Percentiles rank a stretch among this genome's conserved stretches.
phyloP scores from a whole-genome alignment of 2,888 invertebrate species.

The Hypsopygia costalis region DNA sequence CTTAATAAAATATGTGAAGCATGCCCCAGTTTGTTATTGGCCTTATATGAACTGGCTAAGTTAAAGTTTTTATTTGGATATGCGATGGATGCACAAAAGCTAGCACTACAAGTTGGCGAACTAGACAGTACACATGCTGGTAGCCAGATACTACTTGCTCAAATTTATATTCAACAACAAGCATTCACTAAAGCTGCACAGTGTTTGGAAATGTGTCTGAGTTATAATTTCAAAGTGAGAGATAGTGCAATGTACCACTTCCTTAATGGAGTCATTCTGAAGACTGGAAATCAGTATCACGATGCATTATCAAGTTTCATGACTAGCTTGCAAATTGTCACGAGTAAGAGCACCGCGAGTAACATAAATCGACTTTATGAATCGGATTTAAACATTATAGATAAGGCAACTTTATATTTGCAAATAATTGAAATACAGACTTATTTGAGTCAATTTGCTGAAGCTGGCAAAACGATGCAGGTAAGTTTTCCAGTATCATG shows the following conservation, averaged over 20 bases:
- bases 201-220: conserved; percentile 92
- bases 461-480: conserved; percentile 91
- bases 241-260: conserved; percentile 96
- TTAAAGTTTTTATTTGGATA: conserved; percentile 91
- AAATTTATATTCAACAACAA: conserved; percentile 87
- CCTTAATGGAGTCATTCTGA: conserved; percentile 90
- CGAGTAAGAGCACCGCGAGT: conserved; percentile 45
- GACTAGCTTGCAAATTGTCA: conserved; percentile 85
- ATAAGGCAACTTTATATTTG: conserved; percentile 92
- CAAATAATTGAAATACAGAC: conserved; percentile 91
- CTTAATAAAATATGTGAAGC: conserved; percentile 87
- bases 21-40: conserved; percentile 89
- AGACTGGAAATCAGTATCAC: conserved; percentile 84
- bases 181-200: conserved; percentile 89
- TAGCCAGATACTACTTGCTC: conserved; percentile 92
- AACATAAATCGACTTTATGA: conserved; percentile 49
- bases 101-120: conserved; percentile 87
- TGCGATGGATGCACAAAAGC: conserved; percentile 84
- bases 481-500: conserved; percentile 44
- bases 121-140: conserved; percentile 90
- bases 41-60: conserved; percentile 86
- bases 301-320: conserved; percentile 88
- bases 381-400: conserved; percentile 81
- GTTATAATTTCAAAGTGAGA: conserved; percentile 95
- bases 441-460: conserved; percentile 84